phyloP scores from a whole-genome alignment of 1,140 invertebrate species.

The Musca domestica region DNA sequence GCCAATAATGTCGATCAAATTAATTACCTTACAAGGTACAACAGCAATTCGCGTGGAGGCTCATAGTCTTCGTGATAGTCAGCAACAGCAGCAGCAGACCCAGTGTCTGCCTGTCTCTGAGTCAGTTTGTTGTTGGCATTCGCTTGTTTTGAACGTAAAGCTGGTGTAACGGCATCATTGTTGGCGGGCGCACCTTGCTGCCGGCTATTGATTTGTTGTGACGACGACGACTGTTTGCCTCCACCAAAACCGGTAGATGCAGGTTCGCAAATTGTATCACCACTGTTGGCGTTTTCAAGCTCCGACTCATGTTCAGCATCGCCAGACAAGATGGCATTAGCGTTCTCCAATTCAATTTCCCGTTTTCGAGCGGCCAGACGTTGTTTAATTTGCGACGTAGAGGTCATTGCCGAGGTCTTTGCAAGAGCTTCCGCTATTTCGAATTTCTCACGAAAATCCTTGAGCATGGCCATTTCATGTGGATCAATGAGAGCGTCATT shows the following conservation, averaged over 20 bases:
- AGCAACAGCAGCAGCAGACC: neutral
- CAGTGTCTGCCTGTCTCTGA: slow-evolving; percentile 24
- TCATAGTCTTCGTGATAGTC: slow-evolving; percentile 54
- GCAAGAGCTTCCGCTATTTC: slow-evolving; percentile 61
- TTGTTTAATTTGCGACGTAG: slow-evolving; percentile 56
- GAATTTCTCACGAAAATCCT: slow-evolving; percentile 57
- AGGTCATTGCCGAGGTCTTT: slow-evolving; percentile 60
- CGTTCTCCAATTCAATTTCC: slow-evolving; percentile 54
- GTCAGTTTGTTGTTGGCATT: slow-evolving; percentile 24
- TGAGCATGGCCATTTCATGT: slow-evolving; percentile 32
- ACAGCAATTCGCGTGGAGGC: slow-evolving; percentile 62
- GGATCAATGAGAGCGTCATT: slow-evolving; percentile 11
- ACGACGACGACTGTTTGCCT: too few relatives aligned
- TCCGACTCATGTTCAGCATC: neutral
- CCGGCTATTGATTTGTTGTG: neutral
- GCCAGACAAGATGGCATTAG: slow-evolving; percentile 21
- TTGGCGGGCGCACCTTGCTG: slow-evolving; percentile 4
- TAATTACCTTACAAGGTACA: slow-evolving; percentile 65
- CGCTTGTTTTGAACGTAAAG: neutral
- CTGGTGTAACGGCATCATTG: slow-evolving; percentile 17
- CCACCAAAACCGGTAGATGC: neutral
- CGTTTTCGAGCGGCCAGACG: slow-evolving; percentile 57
- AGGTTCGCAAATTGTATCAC: neutral
- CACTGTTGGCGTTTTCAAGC: neutral
- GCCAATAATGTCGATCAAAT: too few relatives aligned